Percentiles rank a stretch among this genome's conserved stretches.
phyloP scores from a whole-genome alignment of 2,113 vertebrate genomes.

The Perccottus glenii region DNA sequence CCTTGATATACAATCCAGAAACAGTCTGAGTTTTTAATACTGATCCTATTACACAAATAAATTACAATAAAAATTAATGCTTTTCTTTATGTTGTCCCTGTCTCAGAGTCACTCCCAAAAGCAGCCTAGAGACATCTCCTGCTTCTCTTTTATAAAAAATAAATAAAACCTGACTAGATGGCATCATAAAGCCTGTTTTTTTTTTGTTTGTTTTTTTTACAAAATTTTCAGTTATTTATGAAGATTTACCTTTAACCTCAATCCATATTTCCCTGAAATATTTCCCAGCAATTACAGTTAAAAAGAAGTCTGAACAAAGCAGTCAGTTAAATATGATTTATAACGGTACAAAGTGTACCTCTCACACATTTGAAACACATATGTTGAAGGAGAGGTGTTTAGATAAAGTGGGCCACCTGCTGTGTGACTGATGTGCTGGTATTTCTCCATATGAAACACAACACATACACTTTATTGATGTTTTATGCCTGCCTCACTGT shows the following conservation, averaged over 20 bases:
- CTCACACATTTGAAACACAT: conserved; percentile 65
- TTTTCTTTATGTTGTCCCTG: too few relatives aligned
- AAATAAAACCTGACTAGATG: too few relatives aligned
- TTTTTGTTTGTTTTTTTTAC: too few relatives aligned
- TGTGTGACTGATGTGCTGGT: conserved; percentile 75
- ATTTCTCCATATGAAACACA: conserved; percentile 70
- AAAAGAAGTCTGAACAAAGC: conserved; percentile 14
- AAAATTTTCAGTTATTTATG: too few relatives aligned
- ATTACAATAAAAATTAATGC: too few relatives aligned
- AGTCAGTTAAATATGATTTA: conserved; percentile 42
- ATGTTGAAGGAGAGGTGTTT: conserved; percentile 55
- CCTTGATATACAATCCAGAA: too few relatives aligned
- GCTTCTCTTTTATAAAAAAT: too few relatives aligned
- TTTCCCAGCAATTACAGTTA: conserved; percentile 8
- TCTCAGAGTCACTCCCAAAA: too few relatives aligned
- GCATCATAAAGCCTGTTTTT: too few relatives aligned
- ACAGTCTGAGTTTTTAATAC: too few relatives aligned
- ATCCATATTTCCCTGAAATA: not conserved
- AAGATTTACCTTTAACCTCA: not conserved
- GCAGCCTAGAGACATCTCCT: too few relatives aligned
- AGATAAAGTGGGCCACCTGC: conserved; percentile 45
- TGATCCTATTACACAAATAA: too few relatives aligned
- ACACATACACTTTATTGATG: conserved; percentile 64
- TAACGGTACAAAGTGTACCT: conserved; percentile 20
- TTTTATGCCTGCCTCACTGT: conserved; percentile 29